Conservation (phyloP, 2,888 invertebrate species). For the Eudemis profundana region DNA sequence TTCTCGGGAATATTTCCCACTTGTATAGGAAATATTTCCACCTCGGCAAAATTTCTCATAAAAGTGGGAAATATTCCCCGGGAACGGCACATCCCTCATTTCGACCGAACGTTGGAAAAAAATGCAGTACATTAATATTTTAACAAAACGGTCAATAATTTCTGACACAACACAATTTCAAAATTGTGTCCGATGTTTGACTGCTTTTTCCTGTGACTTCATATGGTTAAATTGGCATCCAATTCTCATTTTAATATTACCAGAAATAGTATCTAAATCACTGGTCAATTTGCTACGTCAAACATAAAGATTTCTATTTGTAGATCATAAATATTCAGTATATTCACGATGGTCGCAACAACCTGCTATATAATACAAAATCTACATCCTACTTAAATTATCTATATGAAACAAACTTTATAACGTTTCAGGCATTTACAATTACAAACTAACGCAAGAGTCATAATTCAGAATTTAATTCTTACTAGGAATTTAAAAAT, state of each 20-base stretch:
- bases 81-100: no score
- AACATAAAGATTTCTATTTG: constrained; percentile 3
- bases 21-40: no score
- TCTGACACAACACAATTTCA: no score
- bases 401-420: constrained; percentile 40
- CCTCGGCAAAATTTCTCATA: no score
- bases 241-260: neutral
- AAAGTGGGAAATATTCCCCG: no score
- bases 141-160: no score
- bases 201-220: neutral
- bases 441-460: constrained; percentile 41
- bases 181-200: no score
- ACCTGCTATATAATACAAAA: constrained; percentile 36
- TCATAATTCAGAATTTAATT: constrained; percentile 44
- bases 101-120: no score
- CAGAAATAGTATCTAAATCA: constrained; percentile 19
- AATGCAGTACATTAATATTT: no score
- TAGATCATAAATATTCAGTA: constrained; percentile 28
- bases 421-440: constrained; percentile 42
- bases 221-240: neutral
- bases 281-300: constrained; percentile 24
- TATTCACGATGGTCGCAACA: constrained; percentile 35
- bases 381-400: constrained; percentile 33
- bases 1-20: no score
- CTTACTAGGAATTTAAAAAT: constrained; percentile 43